Evolutionary conservation across 2,888 invertebrate genomes (phyloP).

Genomic region (Athrips mouffetella): DNA sequence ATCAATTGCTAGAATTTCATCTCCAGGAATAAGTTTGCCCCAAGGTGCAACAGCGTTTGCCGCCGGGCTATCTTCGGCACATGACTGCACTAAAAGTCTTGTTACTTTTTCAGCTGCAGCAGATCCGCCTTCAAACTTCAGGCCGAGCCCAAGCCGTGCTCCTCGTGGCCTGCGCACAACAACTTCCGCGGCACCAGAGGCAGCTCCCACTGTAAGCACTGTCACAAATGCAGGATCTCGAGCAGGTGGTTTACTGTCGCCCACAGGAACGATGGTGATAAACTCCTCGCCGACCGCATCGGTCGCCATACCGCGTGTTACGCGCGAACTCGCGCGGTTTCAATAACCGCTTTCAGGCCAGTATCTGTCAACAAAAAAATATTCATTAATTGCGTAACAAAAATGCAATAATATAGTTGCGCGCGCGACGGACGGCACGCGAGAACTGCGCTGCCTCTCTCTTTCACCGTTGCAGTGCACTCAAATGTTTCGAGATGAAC

Average conservation of each 20-base stretch:
- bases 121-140: constrained; percentile 95
- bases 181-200: constrained; percentile 83
- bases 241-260: constrained; percentile 59
- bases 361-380: constrained; percentile 66
- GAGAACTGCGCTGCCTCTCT: constrained; percentile 60
- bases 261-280: constrained; percentile 79
- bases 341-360: constrained; percentile 47
- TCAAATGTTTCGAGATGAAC: constrained; percentile 50
- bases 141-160: constrained; percentile 92
- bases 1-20: constrained; percentile 93
- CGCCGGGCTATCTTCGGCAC: constrained; percentile 92
- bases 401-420: constrained; percentile 51
- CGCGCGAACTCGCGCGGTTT: constrained; percentile 45
- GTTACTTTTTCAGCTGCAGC: constrained; percentile 88
- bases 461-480: constrained; percentile 62
- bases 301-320: constrained; percentile 70
- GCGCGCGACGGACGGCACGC: constrained; percentile 50
- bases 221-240: constrained; percentile 76
- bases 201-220: constrained; percentile 76
- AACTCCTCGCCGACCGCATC: constrained; percentile 71
- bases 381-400: constrained; percentile 61
- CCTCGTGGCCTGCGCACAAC: constrained; percentile 91
- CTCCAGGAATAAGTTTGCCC: constrained; percentile 91
- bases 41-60: constrained; percentile 89
- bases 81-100: constrained; percentile 91